Evolutionary conservation across 2,888 invertebrate genomes (phyloP).

Genomic region (Meloe dianella): DNA sequence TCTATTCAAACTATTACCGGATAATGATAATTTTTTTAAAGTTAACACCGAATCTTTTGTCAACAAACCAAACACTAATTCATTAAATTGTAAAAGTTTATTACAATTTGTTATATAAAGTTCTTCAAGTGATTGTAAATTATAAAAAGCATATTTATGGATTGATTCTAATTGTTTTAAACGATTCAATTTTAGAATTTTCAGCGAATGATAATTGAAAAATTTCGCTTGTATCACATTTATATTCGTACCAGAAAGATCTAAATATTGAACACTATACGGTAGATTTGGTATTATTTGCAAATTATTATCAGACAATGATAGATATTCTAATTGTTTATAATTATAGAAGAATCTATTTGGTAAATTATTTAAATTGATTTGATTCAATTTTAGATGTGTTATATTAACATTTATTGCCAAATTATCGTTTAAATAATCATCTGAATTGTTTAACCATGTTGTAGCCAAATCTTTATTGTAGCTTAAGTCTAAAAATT

Average conservation of each 20-base stretch:
- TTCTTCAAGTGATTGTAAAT: constrained; percentile 61
- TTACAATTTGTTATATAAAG: constrained; percentile 65
- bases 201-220: constrained; percentile 63
- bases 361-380: constrained; percentile 54
- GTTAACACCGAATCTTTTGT: constrained; percentile 47
- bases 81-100: constrained; percentile 62
- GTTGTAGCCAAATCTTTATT: constrained; percentile 61
- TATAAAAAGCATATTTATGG: constrained; percentile 64
- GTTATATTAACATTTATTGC: constrained; percentile 58
- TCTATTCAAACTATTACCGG: constrained; percentile 54
- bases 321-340: constrained; percentile 57
- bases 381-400: constrained; percentile 62
- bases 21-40: constrained; percentile 53
- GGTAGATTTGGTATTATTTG: constrained; percentile 65
- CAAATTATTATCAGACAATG: constrained; percentile 65
- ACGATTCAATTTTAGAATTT: constrained; percentile 64
- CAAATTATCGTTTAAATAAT: constrained; percentile 52
- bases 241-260: constrained; percentile 69
- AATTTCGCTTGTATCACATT: constrained; percentile 60
- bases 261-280: constrained; percentile 64
- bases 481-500: constrained; percentile 66
- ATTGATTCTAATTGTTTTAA: constrained; percentile 62
- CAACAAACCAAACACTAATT: constrained; percentile 58
- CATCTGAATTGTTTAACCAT: constrained; percentile 43
- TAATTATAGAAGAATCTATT: constrained; percentile 51